A percentile compares a stretch with the other conserved stretches of the same genome.
Conservation (phyloP, 2,888 invertebrate species). For the Tetragonisca angustula region DNA sequence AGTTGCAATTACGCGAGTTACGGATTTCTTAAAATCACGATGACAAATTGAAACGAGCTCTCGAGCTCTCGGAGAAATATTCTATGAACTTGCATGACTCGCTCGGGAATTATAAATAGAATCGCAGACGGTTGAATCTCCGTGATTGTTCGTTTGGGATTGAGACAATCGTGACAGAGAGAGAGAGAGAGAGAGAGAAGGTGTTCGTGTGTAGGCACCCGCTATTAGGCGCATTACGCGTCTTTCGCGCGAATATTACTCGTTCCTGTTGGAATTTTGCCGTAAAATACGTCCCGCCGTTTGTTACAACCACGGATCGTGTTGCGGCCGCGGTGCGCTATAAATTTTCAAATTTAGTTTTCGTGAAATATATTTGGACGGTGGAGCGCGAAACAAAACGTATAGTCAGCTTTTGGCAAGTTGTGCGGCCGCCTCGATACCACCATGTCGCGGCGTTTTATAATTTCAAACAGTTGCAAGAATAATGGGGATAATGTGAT, state of each 20-base stretch:
- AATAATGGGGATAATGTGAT: no score
- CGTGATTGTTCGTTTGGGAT: conserved; percentile 7
- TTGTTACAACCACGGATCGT: not conserved
- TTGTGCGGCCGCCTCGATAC: not conserved
- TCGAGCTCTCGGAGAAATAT: not conserved
- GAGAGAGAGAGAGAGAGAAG: conserved; percentile 10
- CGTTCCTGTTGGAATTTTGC: conserved; percentile 42
- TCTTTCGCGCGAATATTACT: conserved; percentile 15
- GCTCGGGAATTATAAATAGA: not conserved
- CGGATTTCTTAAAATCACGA: no score
- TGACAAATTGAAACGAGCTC: no score
- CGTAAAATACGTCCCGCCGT: not conserved
- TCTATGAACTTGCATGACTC: not conserved
- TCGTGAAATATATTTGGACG: no score
- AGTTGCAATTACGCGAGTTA: no score
- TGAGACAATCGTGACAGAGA: conserved; percentile 20
- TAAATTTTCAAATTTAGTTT: not conserved
- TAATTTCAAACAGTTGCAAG: not conserved
- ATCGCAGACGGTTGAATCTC: not conserved
- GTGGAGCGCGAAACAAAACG: not conserved
- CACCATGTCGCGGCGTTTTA: not conserved
- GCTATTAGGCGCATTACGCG: conserved; percentile 48
- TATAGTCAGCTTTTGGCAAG: not conserved
- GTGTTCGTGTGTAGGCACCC: conserved; percentile 47
- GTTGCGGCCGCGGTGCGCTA: not conserved